A percentile compares a stretch with the other conserved stretches of the same genome.
Conservation (phyloP, 2,888 invertebrate genomes). For the Drosophila anomalipes region DNA sequence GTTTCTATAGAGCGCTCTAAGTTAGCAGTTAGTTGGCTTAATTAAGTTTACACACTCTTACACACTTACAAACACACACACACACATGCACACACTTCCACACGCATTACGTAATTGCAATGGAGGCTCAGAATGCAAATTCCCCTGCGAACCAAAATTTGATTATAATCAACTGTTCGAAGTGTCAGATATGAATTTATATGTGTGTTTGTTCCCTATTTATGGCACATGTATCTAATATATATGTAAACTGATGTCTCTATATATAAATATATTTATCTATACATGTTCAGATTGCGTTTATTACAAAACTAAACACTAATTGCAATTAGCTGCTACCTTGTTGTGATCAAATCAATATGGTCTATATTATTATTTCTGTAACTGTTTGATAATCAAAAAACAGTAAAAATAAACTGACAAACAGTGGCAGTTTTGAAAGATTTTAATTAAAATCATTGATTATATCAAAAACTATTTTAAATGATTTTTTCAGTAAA, state of each 20-base stretch:
- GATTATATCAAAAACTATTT: neutral
- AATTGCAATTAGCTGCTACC: conserved; percentile 1
- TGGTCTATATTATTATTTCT: too few species aligned
- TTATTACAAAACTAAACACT: neutral
- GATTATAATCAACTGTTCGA: conserved; percentile 65
- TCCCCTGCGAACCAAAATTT: conserved; percentile 56
- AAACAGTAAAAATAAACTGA: neutral
- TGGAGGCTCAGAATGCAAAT: conserved; percentile 33
- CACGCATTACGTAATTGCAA: conserved; percentile 23
- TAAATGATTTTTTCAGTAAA: neutral
- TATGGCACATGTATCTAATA: neutral
- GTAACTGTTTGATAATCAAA: neutral
- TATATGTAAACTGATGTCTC: neutral
- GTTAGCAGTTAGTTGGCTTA: conserved; percentile 63
- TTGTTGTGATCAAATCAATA: neutral
- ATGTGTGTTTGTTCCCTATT: neutral
- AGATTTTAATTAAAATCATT: neutral
- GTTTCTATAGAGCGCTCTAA: conserved; percentile 20
- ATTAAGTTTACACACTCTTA: conserved; percentile 56
- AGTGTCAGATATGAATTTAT: conserved; percentile 28
- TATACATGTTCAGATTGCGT: neutral
- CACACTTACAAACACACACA: conserved; percentile 11
- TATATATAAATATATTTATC: neutral
- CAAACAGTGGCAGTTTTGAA: neutral
- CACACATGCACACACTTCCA: conserved; percentile 14